Evolutionary conservation across 2,888 invertebrate species (phyloP).

Genomic region (Corythucha ciliata): DNA sequence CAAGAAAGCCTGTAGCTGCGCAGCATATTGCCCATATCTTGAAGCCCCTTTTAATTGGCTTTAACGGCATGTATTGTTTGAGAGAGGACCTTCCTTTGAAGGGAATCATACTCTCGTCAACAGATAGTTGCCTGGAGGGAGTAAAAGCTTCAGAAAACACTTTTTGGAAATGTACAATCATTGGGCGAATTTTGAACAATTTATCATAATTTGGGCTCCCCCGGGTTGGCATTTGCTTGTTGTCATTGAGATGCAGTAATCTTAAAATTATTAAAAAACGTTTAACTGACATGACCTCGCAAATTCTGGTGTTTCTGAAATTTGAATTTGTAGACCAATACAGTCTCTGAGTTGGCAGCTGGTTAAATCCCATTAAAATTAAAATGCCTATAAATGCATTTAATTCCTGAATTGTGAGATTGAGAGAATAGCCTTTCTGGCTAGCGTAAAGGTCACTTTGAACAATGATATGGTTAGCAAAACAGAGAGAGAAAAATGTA

Average conservation of each 20-base stretch:
- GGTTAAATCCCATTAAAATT: slow-evolving; percentile 8
- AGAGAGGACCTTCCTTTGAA: slow-evolving; percentile 33
- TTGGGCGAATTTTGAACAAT: slow-evolving; percentile 32
- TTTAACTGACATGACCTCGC: neutral
- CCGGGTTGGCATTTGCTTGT: neutral
- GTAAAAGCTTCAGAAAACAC: slow-evolving; percentile 22
- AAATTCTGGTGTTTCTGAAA: slow-evolving; percentile 5
- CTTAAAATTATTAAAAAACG: slow-evolving; percentile 12
- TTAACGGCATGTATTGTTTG: slow-evolving; percentile 34
- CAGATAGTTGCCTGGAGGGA: slow-evolving; percentile 26
- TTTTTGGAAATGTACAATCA: slow-evolving; percentile 22
- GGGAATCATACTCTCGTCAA: slow-evolving; percentile 33
- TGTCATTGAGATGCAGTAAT: slow-evolving; percentile 13
- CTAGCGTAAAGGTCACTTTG: slow-evolving; percentile 4
- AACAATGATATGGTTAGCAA: neutral
- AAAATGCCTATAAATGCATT: slow-evolving; percentile 5
- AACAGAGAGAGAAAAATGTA: neutral
- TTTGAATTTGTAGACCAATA: slow-evolving; percentile 4
- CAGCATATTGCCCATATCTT: slow-evolving; percentile 33
- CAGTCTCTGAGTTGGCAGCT: neutral
- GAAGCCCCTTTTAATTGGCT: slow-evolving; percentile 34
- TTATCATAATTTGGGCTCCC: slow-evolving; percentile 28
- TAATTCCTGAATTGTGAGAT: slow-evolving; percentile 2
- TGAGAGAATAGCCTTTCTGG: slow-evolving; percentile 7
- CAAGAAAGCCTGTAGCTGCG: slow-evolving; percentile 18